Conservation (phyloP, 2,113 vertebrate genomes). For the Melanerpes aurifrons region DNA sequence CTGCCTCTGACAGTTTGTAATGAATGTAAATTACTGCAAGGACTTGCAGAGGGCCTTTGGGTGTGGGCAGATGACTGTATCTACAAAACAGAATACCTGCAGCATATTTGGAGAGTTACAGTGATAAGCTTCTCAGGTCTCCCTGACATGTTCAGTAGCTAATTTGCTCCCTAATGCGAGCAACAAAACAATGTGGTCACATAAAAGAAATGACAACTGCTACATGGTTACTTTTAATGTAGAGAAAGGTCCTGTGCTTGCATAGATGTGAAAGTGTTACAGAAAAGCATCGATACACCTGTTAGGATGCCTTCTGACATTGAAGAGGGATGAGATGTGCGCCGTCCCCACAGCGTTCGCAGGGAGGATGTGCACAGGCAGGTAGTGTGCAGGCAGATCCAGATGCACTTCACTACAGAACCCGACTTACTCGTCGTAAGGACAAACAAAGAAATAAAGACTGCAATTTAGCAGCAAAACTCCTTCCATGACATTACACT, state of each 20-base stretch:
- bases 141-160: background rate
- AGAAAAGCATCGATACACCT: background rate
- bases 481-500: background rate
- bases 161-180: background rate
- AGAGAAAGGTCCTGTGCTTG: background rate
- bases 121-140: background rate
- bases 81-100: conserved; percentile 7
- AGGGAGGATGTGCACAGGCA: background rate
- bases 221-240: background rate
- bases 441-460: conserved; percentile 16
- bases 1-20: conserved; percentile 6
- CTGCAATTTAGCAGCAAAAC: background rate
- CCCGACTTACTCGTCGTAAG: background rate
- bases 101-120: background rate
- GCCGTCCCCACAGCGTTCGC: background rate
- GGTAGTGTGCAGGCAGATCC: background rate
- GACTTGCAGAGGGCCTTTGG: conserved; percentile 20
- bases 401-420: background rate
- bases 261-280: background rate
- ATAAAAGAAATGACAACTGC: background rate
- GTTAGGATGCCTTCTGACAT: background rate
- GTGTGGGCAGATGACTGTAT: background rate
- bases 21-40: conserved; percentile 29
- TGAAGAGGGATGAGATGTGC: background rate
- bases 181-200: background rate